Base-by-base conservation (phyloP, 2,888 invertebrate species). In the Athalia rosae region DNA sequence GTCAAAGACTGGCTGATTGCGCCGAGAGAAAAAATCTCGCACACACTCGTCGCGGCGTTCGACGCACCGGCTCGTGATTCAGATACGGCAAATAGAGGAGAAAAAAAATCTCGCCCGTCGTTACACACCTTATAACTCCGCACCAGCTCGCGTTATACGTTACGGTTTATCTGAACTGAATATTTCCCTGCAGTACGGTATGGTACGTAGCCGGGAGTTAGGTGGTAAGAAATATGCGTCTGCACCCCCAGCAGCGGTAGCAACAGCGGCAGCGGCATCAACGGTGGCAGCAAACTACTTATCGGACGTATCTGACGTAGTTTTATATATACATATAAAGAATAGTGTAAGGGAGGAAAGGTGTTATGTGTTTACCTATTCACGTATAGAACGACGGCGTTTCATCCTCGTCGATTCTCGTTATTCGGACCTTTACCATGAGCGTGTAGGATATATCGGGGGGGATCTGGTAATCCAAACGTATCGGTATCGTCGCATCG, bases 381-480 rank as follows among this genome's bases (percentile, higher is more conserved):
- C 50, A 67, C 50, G 43, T 15, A 13, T 7, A 28, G 41, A 53
- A 41, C 28, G 15, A 50, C 67, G 47, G 13, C 63, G 9, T 62
- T 13, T 15, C n/a, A 13, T 63, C 11, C 50, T 53, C 67, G 53
- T 67, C 11, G 41, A 67, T 67, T 53, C 50, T 53, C 13, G 8
- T 53, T 28, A 28, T 28, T 67, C 53, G 53, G 41, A 41, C 47
- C n/a, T 28, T 28, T 28, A 28, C 28, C 28, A 28, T 28, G 28
- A 28, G 28, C 28, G 28, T 58, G 41, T 7, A 47, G 8, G 13
- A 58, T 3, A 7, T 28, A 5, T 7, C 8, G 28, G 62, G 41
- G 6, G 62, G 62, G 41, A 53, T 67, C 58, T 8, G 71, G 58
- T 71, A 71, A 71, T 71, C 58, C 71, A 71, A 71, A 71, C 45